phyloP scores from a whole-genome alignment of 1,140 invertebrate species.

The Ephestia elutella region DNA sequence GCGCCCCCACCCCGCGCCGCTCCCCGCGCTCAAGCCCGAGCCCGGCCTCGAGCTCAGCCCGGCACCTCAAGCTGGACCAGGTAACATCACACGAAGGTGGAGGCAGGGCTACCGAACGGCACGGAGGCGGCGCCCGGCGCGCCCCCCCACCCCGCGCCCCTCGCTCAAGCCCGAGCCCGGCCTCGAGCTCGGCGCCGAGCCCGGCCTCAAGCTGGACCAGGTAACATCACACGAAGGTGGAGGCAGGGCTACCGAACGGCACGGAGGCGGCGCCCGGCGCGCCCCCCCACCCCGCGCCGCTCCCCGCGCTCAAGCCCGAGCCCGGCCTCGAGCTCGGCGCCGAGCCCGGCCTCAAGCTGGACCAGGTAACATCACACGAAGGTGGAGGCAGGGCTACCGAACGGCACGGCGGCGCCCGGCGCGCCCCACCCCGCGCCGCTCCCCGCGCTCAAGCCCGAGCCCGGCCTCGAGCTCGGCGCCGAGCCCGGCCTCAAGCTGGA shows the following conservation, averaged over 20 bases:
- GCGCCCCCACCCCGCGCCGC: constrained; percentile 23
- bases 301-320: constrained; percentile 50
- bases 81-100: constrained; percentile 72
- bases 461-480: constrained; percentile 70
- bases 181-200: constrained; percentile 75
- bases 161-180: constrained; percentile 65
- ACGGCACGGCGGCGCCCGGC: constrained; percentile 47
- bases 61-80: constrained; percentile 95
- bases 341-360: constrained; percentile 93
- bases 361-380: constrained; percentile 82
- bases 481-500: constrained; percentile 96
- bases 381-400: constrained; percentile 56
- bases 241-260: constrained; percentile 57
- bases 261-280: constrained; percentile 41
- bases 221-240: constrained; percentile 75
- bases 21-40: constrained; percentile 52
- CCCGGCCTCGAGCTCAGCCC: constrained; percentile 78
- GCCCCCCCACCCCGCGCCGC: constrained; percentile 21
- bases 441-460: constrained; percentile 56
- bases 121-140: constrained; percentile 40
- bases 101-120: constrained; percentile 53
- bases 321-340: constrained; percentile 72
- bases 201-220: constrained; percentile 97
- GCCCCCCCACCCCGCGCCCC: constrained; percentile 21
- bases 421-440: constrained; percentile 22